A percentile compares a stretch with the other conserved stretches of the same genome.
phyloP scores from a whole-genome alignment of 2,113 vertebrate genomes.

The Casuarius casuarius region DNA sequence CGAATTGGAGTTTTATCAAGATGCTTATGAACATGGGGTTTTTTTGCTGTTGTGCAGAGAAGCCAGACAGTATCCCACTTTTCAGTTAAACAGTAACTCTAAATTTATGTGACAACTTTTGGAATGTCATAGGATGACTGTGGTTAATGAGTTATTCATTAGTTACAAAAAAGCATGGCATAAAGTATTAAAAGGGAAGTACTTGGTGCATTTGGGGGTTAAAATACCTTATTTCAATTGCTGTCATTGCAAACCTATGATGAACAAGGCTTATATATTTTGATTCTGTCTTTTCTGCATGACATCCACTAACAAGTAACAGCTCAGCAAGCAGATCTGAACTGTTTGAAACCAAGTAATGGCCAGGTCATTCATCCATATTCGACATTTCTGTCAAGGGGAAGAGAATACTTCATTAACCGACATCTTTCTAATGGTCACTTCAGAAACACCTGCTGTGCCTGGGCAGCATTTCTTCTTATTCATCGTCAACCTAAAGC shows the following conservation, averaged over 20 bases:
- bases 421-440: not conserved
- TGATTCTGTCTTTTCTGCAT: not conserved
- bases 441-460: not conserved
- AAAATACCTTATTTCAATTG: not conserved
- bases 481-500: not conserved
- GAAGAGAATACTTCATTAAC: slow-evolving; percentile 5
- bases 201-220: not conserved
- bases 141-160: not conserved
- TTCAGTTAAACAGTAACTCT: not conserved
- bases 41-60: not conserved
- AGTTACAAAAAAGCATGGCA: not conserved
- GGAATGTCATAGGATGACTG: not conserved
- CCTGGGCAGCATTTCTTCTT: not conserved
- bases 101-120: not conserved
- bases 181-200: not conserved
- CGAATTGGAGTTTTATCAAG: not conserved
- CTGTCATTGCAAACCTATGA: not conserved
- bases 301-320: not conserved
- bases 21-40: not conserved
- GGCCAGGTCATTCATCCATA: not conserved
- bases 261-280: not conserved
- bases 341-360: not conserved
- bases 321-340: not conserved
- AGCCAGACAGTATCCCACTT: not conserved
- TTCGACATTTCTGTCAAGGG: not conserved